Evolutionary conservation across 92 coral and sea anemone genomes (phyloP).

Genomic region (Phymanthus crucifer): DNA sequence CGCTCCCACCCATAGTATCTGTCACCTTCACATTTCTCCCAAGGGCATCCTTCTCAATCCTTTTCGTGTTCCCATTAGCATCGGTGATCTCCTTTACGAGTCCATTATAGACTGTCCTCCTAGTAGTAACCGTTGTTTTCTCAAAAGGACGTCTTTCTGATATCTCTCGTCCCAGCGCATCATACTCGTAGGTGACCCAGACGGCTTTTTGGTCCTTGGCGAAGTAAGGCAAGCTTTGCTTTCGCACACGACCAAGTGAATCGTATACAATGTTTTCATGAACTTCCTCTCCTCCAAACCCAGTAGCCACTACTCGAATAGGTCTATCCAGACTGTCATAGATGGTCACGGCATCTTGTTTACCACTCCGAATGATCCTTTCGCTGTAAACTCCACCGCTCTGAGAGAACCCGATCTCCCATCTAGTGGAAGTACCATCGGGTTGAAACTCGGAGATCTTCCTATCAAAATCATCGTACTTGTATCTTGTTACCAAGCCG

Average conservation of each 20-base stretch:
- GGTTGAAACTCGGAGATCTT: slow-evolving; percentile 14
- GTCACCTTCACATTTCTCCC: slow-evolving; percentile 29
- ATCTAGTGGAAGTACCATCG: slow-evolving; percentile 25
- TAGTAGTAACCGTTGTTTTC: slow-evolving; percentile 15
- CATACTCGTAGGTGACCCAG: slow-evolving; percentile 29
- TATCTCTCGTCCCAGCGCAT: slow-evolving; percentile 23
- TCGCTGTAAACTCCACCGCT: slow-evolving; percentile 24
- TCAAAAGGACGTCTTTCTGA: slow-evolving; percentile 20
- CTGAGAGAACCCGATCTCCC: slow-evolving; percentile 19
- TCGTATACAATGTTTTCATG: slow-evolving; percentile 23
- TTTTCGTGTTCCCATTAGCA: slow-evolving; percentile 32
- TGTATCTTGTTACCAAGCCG: slow-evolving; percentile 28
- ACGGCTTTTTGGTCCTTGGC: slow-evolving; percentile 20
- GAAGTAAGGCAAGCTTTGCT: slow-evolving; percentile 36
- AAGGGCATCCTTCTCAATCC: slow-evolving; percentile 22
- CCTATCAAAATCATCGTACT: slow-evolving; percentile 32
- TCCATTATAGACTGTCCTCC: slow-evolving; percentile 14
- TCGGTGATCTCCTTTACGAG: slow-evolving; percentile 15
- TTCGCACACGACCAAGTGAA: slow-evolving; percentile 29
- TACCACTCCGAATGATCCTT: slow-evolving; percentile 21
- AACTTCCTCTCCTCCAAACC: slow-evolving; percentile 17
- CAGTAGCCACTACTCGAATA: slow-evolving; percentile 19
- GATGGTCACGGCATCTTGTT: slow-evolving; percentile 27
- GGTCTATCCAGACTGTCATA: slow-evolving; percentile 34
- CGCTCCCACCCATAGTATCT: slow-evolving; percentile 36